Percentiles rank a stretch among this genome's conserved stretches.
Evolutionary conservation across 2,113 vertebrate species (phyloP).

Genomic region (Scomber colias): DNA sequence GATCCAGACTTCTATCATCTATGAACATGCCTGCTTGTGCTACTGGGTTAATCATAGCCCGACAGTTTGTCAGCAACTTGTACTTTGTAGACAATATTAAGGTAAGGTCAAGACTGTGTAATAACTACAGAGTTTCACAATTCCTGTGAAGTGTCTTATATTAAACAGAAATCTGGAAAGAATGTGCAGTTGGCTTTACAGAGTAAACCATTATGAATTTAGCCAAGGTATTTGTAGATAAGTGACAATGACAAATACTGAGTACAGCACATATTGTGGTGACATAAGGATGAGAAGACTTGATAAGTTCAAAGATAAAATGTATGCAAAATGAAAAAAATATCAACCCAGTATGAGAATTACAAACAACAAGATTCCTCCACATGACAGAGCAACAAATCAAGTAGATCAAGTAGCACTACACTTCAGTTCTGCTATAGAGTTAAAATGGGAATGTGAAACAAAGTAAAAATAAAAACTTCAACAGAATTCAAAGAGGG

Average conservation of each 20-base stretch:
- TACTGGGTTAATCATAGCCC: conserved; percentile 26
- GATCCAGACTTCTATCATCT: background rate
- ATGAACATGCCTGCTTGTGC: background rate
- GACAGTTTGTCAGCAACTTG: background rate
- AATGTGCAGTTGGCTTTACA: background rate
- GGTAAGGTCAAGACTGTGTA: conserved; percentile 6
- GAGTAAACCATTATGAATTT: conserved; percentile 24
- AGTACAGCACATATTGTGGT: conserved; percentile 1
- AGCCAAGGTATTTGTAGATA: conserved; percentile 19
- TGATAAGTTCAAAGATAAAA: background rate
- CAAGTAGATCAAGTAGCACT: background rate
- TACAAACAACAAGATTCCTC: background rate
- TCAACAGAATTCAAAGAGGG: conserved; percentile 12
- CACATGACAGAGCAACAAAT: background rate
- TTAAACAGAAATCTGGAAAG: conserved; percentile 24
- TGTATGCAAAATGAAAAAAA: background rate
- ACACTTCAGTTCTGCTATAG: background rate
- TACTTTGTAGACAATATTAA: conserved; percentile 20
- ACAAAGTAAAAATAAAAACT: background rate
- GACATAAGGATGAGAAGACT: background rate
- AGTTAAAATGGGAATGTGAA: background rate
- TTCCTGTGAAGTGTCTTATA: conserved; percentile 2
- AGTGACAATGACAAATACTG: conserved; percentile 14
- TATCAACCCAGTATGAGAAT: background rate
- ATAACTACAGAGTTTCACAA: conserved; percentile 30